Conservation (phyloP, 2,113 vertebrate species). For the Cygnus atratus region DNA sequence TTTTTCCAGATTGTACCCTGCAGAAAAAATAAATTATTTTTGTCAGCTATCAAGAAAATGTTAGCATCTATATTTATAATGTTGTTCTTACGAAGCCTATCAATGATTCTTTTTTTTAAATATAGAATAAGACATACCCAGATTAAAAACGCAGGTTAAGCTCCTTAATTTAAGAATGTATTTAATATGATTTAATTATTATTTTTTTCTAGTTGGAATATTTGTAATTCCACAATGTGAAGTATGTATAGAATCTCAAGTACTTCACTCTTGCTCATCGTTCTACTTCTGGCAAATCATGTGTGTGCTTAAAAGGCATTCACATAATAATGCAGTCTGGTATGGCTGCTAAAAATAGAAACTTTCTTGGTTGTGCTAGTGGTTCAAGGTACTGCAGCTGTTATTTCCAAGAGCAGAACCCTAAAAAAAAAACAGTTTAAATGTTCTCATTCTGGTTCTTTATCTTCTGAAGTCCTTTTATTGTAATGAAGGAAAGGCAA, state of each 20-base stretch:
- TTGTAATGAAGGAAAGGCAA: not conserved
- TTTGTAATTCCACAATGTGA: not conserved
- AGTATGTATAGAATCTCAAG: not conserved
- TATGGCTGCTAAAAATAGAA: not conserved
- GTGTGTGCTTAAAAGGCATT: not conserved
- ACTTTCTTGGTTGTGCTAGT: not conserved
- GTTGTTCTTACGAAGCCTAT: not conserved
- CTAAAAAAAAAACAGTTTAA: not conserved
- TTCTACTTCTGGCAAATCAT: not conserved
- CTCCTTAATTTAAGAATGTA: not conserved
- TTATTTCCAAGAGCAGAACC: not conserved
- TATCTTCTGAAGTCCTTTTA: not conserved
- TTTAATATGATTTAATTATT: not conserved
- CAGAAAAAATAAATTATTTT: not conserved
- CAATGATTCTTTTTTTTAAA: not conserved
- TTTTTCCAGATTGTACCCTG: not conserved
- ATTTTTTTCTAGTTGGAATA: not conserved
- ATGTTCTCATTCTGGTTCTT: not conserved
- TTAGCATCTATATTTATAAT: not conserved
- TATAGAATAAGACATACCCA: not conserved
- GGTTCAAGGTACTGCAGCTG: not conserved
- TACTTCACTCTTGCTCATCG: not conserved
- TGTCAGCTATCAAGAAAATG: not conserved
- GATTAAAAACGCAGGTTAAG: not conserved
- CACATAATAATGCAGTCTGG: not conserved